Base-by-base conservation (phyloP, 2,888 invertebrate species). In the Apoda limacodes region DNA sequence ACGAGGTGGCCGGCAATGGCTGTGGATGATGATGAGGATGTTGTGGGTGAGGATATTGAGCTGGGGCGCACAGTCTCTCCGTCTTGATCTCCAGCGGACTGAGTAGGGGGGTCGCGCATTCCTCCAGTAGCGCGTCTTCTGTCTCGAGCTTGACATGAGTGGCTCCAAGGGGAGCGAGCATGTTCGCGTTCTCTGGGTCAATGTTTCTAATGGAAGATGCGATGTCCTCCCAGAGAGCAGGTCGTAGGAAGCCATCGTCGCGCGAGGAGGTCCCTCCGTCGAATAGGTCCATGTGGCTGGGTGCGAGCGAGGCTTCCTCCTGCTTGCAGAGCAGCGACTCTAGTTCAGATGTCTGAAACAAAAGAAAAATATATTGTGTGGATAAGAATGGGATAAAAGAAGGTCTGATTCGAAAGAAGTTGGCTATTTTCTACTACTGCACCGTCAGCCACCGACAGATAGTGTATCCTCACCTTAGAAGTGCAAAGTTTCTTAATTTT, bases 181-280 rank as follows among this genome's bases (percentile, higher is more conserved):
- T 92, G 55, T 92, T 90, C 30, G 93, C 92, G 63, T 93, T 93
- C 66, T 93, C 93, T 14, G 93, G 92, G 65, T 94, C 93, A 59
- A 93, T 88, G 69, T 93, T 93, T 62, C 92, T 88, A 70, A 93
- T 92, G 57, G 92, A 92, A 65, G 92, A 91, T 43, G 93, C 89
- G 62, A 94, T 93, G 81, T 94, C 93, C 75, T 94, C 93, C 94
- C 94, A 94, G 22, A 93, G 84, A 17, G 92, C 91, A 24, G 93
- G 93, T 52, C 92, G 88, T 48, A 92, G 86, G 75, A 92, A 93
- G 30, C 90, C 89, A 75, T 94, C 93, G 71, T 94, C 93, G 65
- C 90, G 61, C 70, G 83, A 74, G 40, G 76, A 75, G 30, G 82
- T 65, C 28, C 83, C 82, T 22, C 85, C 69, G 41, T 82, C 76